phyloP scores from a whole-genome alignment of 2,113 vertebrate genomes.

The Triplophysa siluroides region DNA sequence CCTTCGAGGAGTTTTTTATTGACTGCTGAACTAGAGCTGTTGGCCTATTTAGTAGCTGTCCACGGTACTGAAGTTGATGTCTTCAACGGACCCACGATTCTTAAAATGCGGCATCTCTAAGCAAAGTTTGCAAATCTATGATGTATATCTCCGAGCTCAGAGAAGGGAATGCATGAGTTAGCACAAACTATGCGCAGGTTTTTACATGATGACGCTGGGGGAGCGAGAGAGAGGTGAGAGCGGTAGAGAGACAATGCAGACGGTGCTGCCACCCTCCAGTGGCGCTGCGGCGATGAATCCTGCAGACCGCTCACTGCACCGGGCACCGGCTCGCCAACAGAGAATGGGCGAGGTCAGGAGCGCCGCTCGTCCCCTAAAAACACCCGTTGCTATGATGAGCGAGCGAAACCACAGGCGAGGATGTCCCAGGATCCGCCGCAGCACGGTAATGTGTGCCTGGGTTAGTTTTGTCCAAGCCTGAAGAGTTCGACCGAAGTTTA shows the following conservation, averaged over 20 bases:
- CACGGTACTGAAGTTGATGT: slow-evolving; percentile 63
- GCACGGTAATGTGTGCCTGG: slow-evolving; percentile 79
- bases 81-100: background rate
- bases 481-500: slow-evolving; percentile 74
- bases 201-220: slow-evolving; percentile 50
- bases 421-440: slow-evolving; percentile 76
- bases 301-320: slow-evolving; percentile 39
- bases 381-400: slow-evolving; percentile 71
- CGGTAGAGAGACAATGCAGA: slow-evolving; percentile 58
- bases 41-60: slow-evolving; percentile 59
- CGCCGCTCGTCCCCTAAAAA: slow-evolving; percentile 47
- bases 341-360: slow-evolving; percentile 44
- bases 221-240: slow-evolving; percentile 23
- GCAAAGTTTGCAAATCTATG: background rate
- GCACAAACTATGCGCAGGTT: slow-evolving; percentile 40
- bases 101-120: slow-evolving; percentile 12
- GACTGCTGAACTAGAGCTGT: background rate
- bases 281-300: slow-evolving; percentile 56
- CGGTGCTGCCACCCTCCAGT: slow-evolving; percentile 51
- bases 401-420: slow-evolving; percentile 74
- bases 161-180: slow-evolving; percentile 29
- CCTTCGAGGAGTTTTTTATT: background rate
- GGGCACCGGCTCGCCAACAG: slow-evolving; percentile 40
- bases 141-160: slow-evolving; percentile 3
- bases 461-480: slow-evolving; percentile 39